Percentiles rank a stretch among this genome's conserved stretches.
Evolutionary conservation across 2,888 invertebrate species (phyloP).

Genomic region (Spatulosminthurus flaviceps): DNA sequence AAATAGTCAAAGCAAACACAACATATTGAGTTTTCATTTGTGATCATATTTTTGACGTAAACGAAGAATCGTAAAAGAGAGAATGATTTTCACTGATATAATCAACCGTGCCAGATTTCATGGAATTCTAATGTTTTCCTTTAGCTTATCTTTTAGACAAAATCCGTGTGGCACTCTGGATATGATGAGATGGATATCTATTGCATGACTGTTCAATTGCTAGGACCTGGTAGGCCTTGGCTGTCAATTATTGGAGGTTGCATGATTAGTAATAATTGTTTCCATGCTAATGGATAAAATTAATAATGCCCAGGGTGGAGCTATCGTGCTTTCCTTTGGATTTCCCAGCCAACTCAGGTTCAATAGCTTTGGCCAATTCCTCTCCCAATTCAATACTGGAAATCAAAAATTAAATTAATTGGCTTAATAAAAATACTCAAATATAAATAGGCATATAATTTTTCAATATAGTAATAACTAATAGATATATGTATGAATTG

Average conservation of each 20-base stretch:
- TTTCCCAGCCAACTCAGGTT: conserved; percentile 82
- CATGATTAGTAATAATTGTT: conserved; percentile 35
- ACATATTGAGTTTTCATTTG: background rate
- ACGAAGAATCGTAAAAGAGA: background rate
- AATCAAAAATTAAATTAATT: background rate
- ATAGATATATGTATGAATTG: no score
- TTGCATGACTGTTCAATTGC: conserved; percentile 5
- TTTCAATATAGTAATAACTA: no score
- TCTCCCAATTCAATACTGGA: conserved; percentile 95
- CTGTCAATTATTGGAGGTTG: background rate
- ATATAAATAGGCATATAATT: no score
- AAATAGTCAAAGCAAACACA: conserved; percentile 25
- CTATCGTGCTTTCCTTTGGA: conserved; percentile 84
- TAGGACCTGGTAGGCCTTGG: background rate
- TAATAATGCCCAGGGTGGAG: conserved; percentile 97
- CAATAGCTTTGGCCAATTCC: conserved; percentile 97
- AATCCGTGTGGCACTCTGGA: background rate
- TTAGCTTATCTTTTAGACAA: no score
- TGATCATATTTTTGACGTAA: no score
- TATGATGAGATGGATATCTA: no score
- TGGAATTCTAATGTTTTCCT: background rate
- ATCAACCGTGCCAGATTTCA: background rate
- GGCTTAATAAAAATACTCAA: conserved; percentile 2
- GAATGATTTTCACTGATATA: no score
- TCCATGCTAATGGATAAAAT: conserved; percentile 76